Evolutionary conservation across 2,113 vertebrate species (phyloP), one percentile per base, ranked within the genome.

Genomic region (Orthochromis indermauri): DNA sequence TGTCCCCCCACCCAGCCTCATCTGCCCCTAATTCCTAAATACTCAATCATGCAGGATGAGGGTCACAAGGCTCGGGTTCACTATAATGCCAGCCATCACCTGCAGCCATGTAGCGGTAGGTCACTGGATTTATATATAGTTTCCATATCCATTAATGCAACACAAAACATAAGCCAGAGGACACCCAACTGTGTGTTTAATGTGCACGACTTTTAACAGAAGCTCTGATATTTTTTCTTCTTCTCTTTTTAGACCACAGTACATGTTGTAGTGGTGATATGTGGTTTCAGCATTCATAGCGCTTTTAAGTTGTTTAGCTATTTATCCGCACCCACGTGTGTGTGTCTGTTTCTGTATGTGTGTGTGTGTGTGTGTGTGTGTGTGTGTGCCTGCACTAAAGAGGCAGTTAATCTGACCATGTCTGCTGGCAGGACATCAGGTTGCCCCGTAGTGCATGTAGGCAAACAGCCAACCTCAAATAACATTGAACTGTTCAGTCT

Each of bases 321-420:
- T 89, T 73, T 53, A 59, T 71, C 33, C 2, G 10, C 63, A 40
- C 80, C 63, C 42, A 40, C 31, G 12, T 4, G 13, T 61, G 51
- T 78, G 54, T 35, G 78, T 51, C 40, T 76, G 24, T 55, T 19
- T 61, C 37, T 81, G 47, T 35, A 26, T 55, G 9, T 76, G 68
- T 53, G 17, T 57, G 49, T 8, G 45, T 76, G 21, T 24, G 21
- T 24, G 21, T 24, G 37, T 33, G 73, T 40, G 33, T 21, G 63
- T 78, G 37, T 71, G 73, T 78, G 68, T 59, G 53, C 14, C 13
- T 66, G 59, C 14, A 66, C 68, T 89, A 91, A 95, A 90, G 84
- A 91, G 91, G 84, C 88, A 83, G 81, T 92, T 92, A 90, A 94
- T 94, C 90, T 88, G 87, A 88, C 87, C 90, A 42, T 93, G 87